Percentiles rank a stretch among this genome's conserved stretches.
Evolutionary conservation across 2,888 invertebrate species (phyloP).

Genomic region (Choristoneura rosaceana): DNA sequence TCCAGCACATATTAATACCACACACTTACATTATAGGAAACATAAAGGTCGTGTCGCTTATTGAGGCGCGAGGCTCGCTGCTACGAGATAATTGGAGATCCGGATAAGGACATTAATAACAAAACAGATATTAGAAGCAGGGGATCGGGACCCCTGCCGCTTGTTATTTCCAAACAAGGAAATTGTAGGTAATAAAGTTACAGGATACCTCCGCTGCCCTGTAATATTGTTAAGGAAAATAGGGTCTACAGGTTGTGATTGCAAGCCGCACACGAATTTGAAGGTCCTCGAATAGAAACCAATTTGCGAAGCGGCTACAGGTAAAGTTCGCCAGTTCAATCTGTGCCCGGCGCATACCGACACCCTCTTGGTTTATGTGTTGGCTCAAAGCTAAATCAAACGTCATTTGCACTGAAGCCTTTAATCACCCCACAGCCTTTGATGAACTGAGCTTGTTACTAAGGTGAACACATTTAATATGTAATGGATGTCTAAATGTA

Average conservation of each 20-base stretch:
- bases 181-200: conserved; percentile 71
- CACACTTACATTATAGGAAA: conserved; percentile 52
- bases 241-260: conserved; percentile 58
- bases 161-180: conserved; percentile 73
- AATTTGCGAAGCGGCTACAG: conserved; percentile 35
- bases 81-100: conserved; percentile 74
- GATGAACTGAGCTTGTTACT: conserved; percentile 60
- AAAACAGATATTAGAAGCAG: conserved; percentile 75
- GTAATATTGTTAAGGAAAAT: conserved; percentile 71
- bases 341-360: conserved; percentile 26
- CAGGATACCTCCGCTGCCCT: conserved; percentile 62
- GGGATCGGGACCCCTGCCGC: conserved; percentile 62
- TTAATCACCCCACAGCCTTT: conserved; percentile 70
- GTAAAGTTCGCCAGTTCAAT: conserved; percentile 35
- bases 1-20: conserved; percentile 23
- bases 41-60: conserved; percentile 56
- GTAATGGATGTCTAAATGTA: conserved; percentile 41
- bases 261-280: conserved; percentile 48
- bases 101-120: conserved; percentile 78
- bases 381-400: conserved; percentile 71
- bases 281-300: conserved; percentile 34
- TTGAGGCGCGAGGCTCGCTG: conserved; percentile 57
- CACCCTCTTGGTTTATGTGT: conserved; percentile 37
- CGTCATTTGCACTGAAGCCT: conserved; percentile 69
- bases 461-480: conserved; percentile 49